Base-by-base conservation (phyloP, 53 echinoderm and acorn worm genomes). In the Antedon mediterranea region DNA sequence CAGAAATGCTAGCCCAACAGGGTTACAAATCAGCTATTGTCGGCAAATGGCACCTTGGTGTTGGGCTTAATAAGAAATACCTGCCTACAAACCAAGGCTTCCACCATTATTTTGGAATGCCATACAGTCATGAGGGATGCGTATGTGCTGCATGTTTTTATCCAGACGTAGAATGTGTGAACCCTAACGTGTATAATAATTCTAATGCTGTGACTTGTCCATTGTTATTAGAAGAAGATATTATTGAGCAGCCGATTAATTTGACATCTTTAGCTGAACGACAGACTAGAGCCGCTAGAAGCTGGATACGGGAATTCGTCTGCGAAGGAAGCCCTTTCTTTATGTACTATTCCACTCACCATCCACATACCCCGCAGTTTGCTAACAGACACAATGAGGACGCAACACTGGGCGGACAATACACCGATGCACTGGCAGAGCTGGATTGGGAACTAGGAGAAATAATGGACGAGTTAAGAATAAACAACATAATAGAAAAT, bases 11-110 rank as follows among this genome's bases (percentile, higher is more conserved):
- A 32, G 72, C 57, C 28, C 85, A 79, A 23, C 75, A 71, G 20
- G 85, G 85, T 0, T 85, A 85, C 74, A 32, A 26, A 43, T 75
- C 85, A 4, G 74, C 71, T 18, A 85, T 85, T 71, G 34, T 85
- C 28, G 85, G 85, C 43, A 85, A 85, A 32, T 85, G 85, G 85
- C 85, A 85, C 37, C 79, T 85, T 31, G 85, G 85, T 23, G 85
- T 85, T 9, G 85, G 85, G 26, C 57, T 80, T 70, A 79, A 70
- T 57, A 43, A 78, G 0, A 34, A 20, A 71, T 85, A 75, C n/a
- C 85, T 85, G 1, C 85, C 85, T 3, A 80, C 85, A 6, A 75
- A 73, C 31, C 80, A 85, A 29, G 85, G 85, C 20, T 85, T 85
- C 42, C 75, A 85, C 18, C 31, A 78, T 31, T 85, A 85, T 72